Percentiles rank a stretch among this genome's conserved stretches.
Conservation (phyloP, 2,113 vertebrate species). For the Apteryx owenii region DNA sequence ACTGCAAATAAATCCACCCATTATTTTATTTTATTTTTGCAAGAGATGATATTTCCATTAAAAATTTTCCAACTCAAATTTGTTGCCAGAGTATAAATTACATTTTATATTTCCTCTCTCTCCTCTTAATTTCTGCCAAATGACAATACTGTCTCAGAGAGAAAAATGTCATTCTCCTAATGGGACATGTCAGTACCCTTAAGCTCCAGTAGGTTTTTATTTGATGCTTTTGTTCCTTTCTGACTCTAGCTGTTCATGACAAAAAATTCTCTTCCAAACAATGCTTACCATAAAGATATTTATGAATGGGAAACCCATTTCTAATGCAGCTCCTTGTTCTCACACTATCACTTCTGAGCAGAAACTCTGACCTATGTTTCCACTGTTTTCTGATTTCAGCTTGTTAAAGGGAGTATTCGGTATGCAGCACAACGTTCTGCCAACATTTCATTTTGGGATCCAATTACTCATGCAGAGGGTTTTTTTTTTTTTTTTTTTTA, state of each 20-base stretch:
- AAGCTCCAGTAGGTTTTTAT: not conserved
- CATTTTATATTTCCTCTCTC: not conserved
- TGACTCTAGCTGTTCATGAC: not conserved
- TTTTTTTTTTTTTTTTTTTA: not conserved
- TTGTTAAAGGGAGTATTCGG: conserved; percentile 44
- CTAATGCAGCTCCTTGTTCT: conserved; percentile 7
- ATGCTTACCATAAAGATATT: not conserved
- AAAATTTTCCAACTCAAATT: not conserved
- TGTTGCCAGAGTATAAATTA: not conserved
- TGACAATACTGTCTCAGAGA: not conserved
- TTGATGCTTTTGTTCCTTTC: not conserved
- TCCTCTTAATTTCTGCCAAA: not conserved
- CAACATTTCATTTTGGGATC: conserved; percentile 55
- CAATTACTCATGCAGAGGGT: conserved; percentile 47
- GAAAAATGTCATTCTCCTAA: not conserved
- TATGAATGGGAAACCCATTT: conserved; percentile 21
- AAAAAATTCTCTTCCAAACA: not conserved
- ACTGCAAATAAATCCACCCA: not conserved
- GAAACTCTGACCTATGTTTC: conserved; percentile 39
- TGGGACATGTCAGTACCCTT: not conserved
- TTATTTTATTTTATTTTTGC: not conserved
- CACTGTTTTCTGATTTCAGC: conserved; percentile 44
- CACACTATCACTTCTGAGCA: conserved; percentile 19
- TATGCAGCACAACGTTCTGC: not conserved
- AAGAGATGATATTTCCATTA: not conserved